phyloP scores from a whole-genome alignment of 2,797 vertebrate genomes.

The Pipistrellus nathusii region DNA sequence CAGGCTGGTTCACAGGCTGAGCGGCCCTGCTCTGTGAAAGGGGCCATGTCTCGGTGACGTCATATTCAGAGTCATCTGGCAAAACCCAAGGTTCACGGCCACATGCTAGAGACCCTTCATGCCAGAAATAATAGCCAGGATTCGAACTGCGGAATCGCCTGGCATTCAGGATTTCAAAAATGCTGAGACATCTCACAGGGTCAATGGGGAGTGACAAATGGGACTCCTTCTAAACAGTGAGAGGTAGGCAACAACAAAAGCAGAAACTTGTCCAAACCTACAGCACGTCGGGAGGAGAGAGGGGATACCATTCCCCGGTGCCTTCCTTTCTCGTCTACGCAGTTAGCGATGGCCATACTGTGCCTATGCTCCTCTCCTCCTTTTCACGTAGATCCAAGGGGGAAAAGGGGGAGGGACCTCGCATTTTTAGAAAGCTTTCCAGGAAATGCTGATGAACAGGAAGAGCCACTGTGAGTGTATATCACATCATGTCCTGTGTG shows the following conservation, averaged over 20 bases:
- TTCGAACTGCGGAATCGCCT: conserved; percentile 15
- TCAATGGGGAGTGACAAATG: not conserved
- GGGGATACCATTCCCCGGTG: not conserved
- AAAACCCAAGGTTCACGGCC: not conserved
- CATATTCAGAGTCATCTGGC: not conserved
- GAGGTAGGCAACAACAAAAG: not conserved
- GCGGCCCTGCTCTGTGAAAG: conserved; percentile 52
- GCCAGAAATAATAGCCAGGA: conserved; percentile 37
- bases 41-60: not conserved
- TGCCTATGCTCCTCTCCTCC: accelerated
- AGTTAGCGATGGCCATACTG: no score
- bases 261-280: not conserved
- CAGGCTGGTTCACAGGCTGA: conserved; percentile 29
- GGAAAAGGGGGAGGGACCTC: not conserved
- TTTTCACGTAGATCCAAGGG: not conserved
- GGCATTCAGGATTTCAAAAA: conserved; percentile 57
- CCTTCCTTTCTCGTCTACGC: not conserved
- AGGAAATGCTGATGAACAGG: conserved; percentile 35
- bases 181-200: not conserved
- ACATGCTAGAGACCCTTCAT: not conserved
- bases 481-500: not conserved
- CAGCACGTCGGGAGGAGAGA: not conserved
- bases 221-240: not conserved
- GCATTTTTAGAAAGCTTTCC: not conserved
- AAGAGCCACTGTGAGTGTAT: not conserved